A percentile compares a stretch with the other conserved stretches of the same genome.
Conservation (phyloP, 1,140 invertebrate genomes). For the Polypedilum pembai region DNA sequence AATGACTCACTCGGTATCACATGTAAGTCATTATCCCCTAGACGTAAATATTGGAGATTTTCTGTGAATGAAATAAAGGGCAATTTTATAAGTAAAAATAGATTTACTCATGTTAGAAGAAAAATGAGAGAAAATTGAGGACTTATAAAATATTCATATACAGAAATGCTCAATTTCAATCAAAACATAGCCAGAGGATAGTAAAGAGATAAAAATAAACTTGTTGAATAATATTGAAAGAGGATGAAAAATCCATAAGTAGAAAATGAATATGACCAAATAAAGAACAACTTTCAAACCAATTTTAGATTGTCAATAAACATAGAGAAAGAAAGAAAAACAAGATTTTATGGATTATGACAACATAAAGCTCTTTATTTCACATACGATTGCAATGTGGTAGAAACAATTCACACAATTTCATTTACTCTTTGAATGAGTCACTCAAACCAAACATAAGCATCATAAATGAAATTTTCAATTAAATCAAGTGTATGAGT, state of each 20-base stretch:
- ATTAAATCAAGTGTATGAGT: neutral
- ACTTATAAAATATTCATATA: neutral
- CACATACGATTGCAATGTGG: neutral
- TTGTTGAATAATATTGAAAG: neutral
- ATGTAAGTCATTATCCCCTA: conserved; percentile 79
- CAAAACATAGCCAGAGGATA: neutral
- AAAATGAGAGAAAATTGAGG: neutral
- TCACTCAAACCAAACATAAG: too few species aligned
- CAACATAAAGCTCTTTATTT: conserved; percentile 13
- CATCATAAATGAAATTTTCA: conserved; percentile 6
- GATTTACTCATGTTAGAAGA: neutral
- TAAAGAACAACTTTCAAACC: neutral
- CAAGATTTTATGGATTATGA: neutral
- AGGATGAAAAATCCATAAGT: too few species aligned
- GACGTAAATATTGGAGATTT: conserved; percentile 76
- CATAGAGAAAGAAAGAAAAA: neutral
- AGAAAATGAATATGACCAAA: too few species aligned
- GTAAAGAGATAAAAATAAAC: neutral
- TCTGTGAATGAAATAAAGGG: conserved; percentile 48
- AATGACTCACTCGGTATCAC: conserved; percentile 73
- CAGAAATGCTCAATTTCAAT: neutral
- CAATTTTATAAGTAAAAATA: neutral
- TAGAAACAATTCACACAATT: neutral
- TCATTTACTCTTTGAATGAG: neutral
- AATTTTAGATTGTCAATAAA: neutral